Percentiles rank a stretch among this genome's conserved stretches.
phyloP scores from a whole-genome alignment of 1,140 invertebrate species.

The Sitobion miscanthi region DNA sequence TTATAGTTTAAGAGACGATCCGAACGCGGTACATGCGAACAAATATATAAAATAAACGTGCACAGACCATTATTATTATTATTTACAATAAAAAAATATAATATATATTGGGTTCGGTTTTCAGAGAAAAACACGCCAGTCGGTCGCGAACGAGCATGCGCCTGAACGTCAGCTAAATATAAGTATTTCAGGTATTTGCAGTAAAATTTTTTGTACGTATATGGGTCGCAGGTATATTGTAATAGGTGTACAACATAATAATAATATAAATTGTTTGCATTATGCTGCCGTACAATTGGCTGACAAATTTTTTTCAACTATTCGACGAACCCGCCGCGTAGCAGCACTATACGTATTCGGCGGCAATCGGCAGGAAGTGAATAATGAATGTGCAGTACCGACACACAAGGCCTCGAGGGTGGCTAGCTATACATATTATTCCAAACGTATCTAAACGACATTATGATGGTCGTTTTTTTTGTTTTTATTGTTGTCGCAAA shows the following conservation, averaged over 20 bases:
- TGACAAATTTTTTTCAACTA: not conserved
- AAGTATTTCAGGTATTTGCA: not conserved
- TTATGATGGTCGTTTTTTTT: not conserved
- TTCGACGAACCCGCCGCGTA: not conserved
- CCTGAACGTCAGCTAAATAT: not conserved
- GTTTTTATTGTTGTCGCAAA: not conserved
- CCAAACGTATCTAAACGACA: not conserved
- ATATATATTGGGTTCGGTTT: not conserved
- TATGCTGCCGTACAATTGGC: not conserved
- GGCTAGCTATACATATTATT: not conserved
- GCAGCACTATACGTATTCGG: not conserved
- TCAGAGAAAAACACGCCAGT: not conserved
- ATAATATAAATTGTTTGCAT: not conserved
- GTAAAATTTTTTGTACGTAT: not conserved
- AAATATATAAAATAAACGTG: not conserved
- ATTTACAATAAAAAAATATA: not conserved
- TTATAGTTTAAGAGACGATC: not conserved
- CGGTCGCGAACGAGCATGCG: not conserved
- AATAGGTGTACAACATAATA: not conserved
- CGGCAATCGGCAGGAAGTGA: not conserved
- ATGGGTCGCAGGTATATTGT: too few relatives aligned
- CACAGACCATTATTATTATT: not conserved
- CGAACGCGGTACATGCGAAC: not conserved
- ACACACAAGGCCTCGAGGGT: not conserved
- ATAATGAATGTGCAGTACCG: not conserved